Evolutionary conservation across 2,113 vertebrate species (phyloP).

Genomic region (Thinocorus orbignyianus): DNA sequence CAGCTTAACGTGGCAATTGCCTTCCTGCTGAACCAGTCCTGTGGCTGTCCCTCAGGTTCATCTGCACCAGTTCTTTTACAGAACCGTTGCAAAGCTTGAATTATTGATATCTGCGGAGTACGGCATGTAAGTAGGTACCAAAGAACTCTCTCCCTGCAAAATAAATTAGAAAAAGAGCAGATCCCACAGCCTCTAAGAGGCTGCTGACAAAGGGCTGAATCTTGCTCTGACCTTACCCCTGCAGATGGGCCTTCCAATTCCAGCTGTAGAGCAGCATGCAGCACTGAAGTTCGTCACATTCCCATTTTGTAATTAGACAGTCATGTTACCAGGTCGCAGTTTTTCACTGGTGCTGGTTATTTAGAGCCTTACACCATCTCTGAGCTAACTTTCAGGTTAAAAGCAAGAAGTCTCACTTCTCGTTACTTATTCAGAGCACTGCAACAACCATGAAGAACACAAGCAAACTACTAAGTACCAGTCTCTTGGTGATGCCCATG

Average conservation of each 20-base stretch:
- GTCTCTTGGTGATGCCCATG: background rate
- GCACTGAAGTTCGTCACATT: background rate
- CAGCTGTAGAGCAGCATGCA: background rate
- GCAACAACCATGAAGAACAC: background rate
- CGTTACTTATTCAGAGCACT: background rate
- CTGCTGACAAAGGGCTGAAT: background rate
- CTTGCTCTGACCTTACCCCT: background rate
- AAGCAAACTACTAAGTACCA: background rate
- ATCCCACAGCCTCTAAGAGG: background rate
- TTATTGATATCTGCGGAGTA: constrained; percentile 6
- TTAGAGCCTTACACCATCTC: background rate
- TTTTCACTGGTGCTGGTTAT: background rate
- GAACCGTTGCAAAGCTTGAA: background rate
- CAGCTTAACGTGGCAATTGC: background rate
- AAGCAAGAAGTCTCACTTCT: background rate
- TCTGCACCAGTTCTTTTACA: background rate
- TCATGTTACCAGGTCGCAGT: background rate
- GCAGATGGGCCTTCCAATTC: background rate
- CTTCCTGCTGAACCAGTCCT: constrained; percentile 49
- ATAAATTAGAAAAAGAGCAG: background rate
- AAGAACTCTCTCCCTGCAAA: background rate
- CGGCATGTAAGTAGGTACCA: background rate
- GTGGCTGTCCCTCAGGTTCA: constrained; percentile 14
- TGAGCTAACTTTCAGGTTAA: background rate
- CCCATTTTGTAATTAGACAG: background rate